Percentiles rank a stretch among this genome's conserved stretches.
Evolutionary conservation across 2,797 vertebrate species (phyloP).

Genomic region (Cirrhinus mrigala): DNA sequence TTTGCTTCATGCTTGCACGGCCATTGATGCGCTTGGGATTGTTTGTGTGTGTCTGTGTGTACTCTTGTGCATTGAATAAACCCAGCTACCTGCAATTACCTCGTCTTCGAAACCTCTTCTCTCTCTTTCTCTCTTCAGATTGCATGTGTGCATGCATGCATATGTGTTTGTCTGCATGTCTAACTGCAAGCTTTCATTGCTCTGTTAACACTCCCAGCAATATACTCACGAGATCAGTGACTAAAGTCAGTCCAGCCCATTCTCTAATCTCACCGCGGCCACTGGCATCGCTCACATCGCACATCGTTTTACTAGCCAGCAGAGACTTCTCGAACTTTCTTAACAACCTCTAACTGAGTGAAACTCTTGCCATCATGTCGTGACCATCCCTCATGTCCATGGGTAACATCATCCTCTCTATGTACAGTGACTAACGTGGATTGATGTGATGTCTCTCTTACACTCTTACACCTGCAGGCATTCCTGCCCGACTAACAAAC

Average conservation of each 20-base stretch:
- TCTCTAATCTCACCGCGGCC: constrained; percentile 16
- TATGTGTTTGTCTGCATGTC: constrained; percentile 58
- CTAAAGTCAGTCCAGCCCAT: constrained; percentile 31
- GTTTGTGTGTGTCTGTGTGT: constrained; percentile 5
- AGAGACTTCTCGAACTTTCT: constrained; percentile 39
- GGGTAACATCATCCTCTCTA: constrained; percentile 56
- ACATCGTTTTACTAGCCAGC: constrained; percentile 6
- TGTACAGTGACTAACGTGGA: constrained; percentile 59
- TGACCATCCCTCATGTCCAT: constrained; percentile 85
- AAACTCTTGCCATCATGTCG: constrained; percentile 77
- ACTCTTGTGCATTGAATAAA: neutral
- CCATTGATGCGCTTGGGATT: constrained; percentile 37
- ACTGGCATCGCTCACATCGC: constrained; percentile 22
- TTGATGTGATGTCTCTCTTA: constrained; percentile 45
- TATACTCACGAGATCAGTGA: constrained; percentile 37
- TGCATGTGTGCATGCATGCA: constrained; percentile 43
- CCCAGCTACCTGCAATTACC: constrained; percentile 43
- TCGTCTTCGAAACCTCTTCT: neutral
- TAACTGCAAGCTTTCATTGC: constrained; percentile 56
- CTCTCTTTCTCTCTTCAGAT: constrained; percentile 61
- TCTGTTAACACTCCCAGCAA: constrained; percentile 38
- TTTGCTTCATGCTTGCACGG: constrained; percentile 23
- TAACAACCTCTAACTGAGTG: constrained; percentile 40
- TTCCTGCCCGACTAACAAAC: constrained; percentile 30
- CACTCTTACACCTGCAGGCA: constrained; percentile 40